Percentiles rank a stretch among this genome's conserved stretches.
phyloP scores from a whole-genome alignment of 2,797 vertebrate genomes.

The Heterohyrax brucei region DNA sequence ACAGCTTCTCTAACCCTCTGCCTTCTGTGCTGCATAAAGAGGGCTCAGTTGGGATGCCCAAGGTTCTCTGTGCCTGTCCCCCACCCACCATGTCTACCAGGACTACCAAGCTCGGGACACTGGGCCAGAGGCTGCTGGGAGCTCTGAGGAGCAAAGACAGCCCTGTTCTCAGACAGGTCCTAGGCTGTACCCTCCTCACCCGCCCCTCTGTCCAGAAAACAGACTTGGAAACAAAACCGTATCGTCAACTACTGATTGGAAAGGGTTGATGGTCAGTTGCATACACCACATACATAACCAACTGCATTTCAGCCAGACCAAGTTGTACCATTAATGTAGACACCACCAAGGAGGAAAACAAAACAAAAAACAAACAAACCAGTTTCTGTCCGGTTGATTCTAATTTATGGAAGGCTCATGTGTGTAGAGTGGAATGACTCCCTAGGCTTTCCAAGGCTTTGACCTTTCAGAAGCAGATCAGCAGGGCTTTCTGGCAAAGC shows the following conservation, averaged over 20 bases:
- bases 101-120: neutral
- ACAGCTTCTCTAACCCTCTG: neutral
- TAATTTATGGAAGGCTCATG: neutral
- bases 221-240: neutral
- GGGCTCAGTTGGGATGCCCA: neutral
- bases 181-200: neutral
- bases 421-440: neutral
- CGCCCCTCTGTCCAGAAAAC: neutral
- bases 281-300: neutral
- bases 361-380: neutral
- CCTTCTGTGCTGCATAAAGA: neutral
- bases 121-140: neutral
- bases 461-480: neutral
- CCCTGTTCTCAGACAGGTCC: neutral
- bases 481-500: neutral
- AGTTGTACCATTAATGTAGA: neutral
- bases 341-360: neutral
- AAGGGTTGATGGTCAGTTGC: slow-evolving; percentile 6
- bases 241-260: neutral
- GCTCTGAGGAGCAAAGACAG: neutral
- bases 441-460: neutral
- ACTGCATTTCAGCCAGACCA: neutral
- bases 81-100: neutral
- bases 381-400: neutral
- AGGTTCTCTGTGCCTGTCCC: neutral